Evolutionary conservation across 2,888 invertebrate species (phyloP), one percentile per base, ranked within the genome.

Genomic region (Bombylius discolor): DNA sequence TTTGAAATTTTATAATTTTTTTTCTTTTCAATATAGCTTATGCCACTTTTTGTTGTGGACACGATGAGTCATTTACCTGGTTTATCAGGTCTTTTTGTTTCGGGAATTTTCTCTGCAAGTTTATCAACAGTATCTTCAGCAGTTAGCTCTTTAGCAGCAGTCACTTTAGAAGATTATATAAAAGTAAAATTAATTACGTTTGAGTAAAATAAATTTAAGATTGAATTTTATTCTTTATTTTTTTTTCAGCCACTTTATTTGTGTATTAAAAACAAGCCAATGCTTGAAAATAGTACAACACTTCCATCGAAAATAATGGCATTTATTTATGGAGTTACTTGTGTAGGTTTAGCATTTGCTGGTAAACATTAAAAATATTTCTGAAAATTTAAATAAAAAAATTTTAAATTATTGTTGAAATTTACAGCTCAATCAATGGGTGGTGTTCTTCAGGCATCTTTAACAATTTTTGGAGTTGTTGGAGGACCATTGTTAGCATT

Each of bases 121-220:
- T 77, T 95, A 11, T 93, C 94, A 49, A 93, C 94, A 0, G 86
- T 96, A 58, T 95, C 94, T 0, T 92, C 95, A 0, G 85, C 92
- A 3, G 81, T 95, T 58, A 95, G 94, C 67, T 90, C 94, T 2
- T 76, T 96, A 50, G 86, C 95, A 1, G 94, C 95, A 0, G 90
- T 95, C 13, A 89, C 92, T 0, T 75, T 94, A 49, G 87, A 91
- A 66, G 96, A 96, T 73, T 91, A 94, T 62, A 74, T 93, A 5
- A 83, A 82, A 66, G 75, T 75, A 59, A 47, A 34, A 23, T 34
- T 23, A 23, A 2, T 23, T 2, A 23, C 23, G 34, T 36, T 8
- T 7, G 1, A 5, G 5, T 36, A 7, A 36, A 36, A 36, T 3
- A 36, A 8, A 36, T 8, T 36, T 36, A 36, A 3, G 34, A 23